phyloP scores from a whole-genome alignment of 2,797 vertebrate genomes.

The Aldrovandia affinis region DNA sequence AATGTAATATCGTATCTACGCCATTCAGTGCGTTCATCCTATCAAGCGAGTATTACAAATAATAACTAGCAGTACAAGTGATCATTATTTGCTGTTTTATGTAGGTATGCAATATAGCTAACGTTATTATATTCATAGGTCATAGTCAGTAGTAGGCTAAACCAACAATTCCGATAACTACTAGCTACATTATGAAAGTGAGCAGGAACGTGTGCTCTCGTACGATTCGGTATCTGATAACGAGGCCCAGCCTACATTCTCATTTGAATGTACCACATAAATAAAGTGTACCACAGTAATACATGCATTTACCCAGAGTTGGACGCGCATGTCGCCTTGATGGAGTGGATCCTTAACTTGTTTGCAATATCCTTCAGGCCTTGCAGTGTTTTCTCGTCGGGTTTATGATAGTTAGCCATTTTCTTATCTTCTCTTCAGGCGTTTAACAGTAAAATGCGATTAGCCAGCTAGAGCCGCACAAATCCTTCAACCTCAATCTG shows the following conservation, averaged over 20 bases:
- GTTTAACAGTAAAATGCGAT: background rate
- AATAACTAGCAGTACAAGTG: background rate
- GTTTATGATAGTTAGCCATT: slow-evolving; percentile 72
- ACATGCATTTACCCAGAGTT: slow-evolving; percentile 76
- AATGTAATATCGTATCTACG: background rate
- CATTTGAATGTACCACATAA: background rate
- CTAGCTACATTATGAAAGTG: background rate
- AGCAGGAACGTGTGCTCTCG: background rate
- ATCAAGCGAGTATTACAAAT: background rate
- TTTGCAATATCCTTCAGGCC: slow-evolving; percentile 80
- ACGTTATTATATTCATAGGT: background rate
- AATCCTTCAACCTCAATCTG: background rate
- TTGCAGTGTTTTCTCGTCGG: slow-evolving; percentile 76
- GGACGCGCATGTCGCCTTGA: slow-evolving; percentile 80
- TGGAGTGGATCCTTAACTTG: slow-evolving; percentile 80
- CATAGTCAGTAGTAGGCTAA: background rate
- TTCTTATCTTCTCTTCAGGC: background rate
- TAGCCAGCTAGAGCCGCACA: background rate
- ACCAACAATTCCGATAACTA: background rate
- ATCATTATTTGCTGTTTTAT: background rate
- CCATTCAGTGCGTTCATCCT: background rate
- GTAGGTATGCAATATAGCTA: background rate
- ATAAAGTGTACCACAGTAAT: background rate
- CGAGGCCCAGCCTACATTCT: background rate
- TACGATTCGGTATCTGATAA: background rate